These are phyloP conservation scores for Ceratitis capitata DNA, from an alignment of 1,140 invertebrate species.

Conservation along the genomic window DNA sequence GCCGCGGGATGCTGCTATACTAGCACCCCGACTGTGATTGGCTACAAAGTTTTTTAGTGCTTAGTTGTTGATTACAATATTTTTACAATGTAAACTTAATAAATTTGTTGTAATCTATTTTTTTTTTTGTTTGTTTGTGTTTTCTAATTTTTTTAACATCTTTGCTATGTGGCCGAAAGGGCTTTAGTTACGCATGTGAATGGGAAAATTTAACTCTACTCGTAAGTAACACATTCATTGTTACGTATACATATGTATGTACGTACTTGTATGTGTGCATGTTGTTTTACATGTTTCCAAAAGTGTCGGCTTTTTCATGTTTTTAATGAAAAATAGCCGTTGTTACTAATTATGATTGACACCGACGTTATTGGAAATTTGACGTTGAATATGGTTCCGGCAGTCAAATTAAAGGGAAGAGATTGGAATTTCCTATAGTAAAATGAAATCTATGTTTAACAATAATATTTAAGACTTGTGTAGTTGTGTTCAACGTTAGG, in stretches of 20 bases:
- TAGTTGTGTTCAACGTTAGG: too few relatives aligned
- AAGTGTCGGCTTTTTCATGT: neutral
- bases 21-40: neutral
- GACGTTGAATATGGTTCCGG: neutral
- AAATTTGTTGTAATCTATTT: slow-evolving; percentile 2
- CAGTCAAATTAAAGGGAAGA: neutral
- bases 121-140: slow-evolving; percentile 4
- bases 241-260: neutral
- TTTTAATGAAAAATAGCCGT: slow-evolving; percentile 47
- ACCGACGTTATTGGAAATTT: slow-evolving; percentile 64
- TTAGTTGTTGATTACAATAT: slow-evolving; percentile 31
- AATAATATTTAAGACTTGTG: too few relatives aligned
- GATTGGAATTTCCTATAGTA: neutral
- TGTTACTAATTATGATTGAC: slow-evolving; percentile 66
- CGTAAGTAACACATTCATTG: neutral
- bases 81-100: slow-evolving; percentile 39
- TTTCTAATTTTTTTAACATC: neutral
- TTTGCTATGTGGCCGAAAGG: neutral
- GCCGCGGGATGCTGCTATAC: neutral
- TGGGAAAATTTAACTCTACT: neutral
- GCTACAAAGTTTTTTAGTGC: neutral
- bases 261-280: neutral
- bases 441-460: neutral
- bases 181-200: slow-evolving; percentile 34
- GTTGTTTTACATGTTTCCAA: slow-evolving; percentile 45